A percentile compares a stretch with the other conserved stretches of the same genome.
These are phyloP conservation scores for Tiphia femorata DNA, from an alignment of 2,888 invertebrate species.

Conservation along the genomic window DNA sequence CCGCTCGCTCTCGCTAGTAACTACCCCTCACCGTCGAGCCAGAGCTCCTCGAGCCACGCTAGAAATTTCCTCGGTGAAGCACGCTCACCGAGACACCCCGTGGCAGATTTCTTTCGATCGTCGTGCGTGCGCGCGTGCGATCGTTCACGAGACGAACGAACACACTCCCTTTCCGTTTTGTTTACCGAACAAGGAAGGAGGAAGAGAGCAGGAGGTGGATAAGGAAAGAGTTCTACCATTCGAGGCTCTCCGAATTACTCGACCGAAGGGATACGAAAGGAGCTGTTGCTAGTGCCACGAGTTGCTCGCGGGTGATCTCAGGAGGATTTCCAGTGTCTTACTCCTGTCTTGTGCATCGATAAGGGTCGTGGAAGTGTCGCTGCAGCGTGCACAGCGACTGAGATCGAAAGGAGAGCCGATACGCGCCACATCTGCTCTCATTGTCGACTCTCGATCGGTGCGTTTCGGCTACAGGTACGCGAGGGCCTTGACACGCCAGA, in stretches of 20 bases:
- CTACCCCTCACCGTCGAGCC: constrained; percentile 52
- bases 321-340: not conserved
- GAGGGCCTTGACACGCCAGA: no score
- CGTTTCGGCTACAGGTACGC: no score
- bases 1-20: constrained; percentile 45
- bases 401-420: no score
- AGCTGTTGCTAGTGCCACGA: not conserved
- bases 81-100: constrained; percentile 15
- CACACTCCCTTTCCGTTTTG: not conserved
- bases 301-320: not conserved
- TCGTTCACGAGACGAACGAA: not conserved
- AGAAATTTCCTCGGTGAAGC: constrained; percentile 52
- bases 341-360: not conserved
- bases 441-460: no score
- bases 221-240: not conserved
- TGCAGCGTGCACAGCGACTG: not conserved
- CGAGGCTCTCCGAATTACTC: not conserved
- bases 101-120: constrained; percentile 28
- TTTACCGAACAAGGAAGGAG: constrained; percentile 23
- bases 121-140: constrained; percentile 31
- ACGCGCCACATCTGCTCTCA: no score
- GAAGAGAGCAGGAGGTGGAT: not conserved
- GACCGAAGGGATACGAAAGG: not conserved
- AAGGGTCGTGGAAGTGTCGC: not conserved
- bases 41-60: constrained; percentile 6